Conservation (phyloP, 2,113 vertebrate genomes). For the Psilopsiagon aurifrons region DNA sequence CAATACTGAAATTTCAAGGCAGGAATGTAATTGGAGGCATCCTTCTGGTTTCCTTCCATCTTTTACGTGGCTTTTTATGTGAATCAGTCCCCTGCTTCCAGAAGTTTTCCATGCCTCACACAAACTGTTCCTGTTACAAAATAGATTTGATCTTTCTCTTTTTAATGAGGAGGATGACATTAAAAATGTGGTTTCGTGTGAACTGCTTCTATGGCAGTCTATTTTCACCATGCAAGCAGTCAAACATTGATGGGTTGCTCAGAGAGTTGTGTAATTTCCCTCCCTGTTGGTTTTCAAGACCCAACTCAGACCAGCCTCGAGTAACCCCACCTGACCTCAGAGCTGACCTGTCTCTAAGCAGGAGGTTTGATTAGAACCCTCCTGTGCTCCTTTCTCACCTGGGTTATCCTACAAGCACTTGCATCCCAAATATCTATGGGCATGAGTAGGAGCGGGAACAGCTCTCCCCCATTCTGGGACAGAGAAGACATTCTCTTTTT, state of each 20-base stretch:
- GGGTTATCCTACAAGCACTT: background rate
- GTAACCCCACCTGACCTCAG: background rate
- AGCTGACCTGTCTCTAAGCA: background rate
- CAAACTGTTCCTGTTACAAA: conserved; percentile 1
- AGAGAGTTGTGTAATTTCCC: background rate
- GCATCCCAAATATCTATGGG: background rate
- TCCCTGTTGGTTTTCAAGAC: background rate
- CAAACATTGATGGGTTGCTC: background rate
- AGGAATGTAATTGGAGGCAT: background rate
- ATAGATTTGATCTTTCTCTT: conserved; percentile 26
- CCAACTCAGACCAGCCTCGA: rapidly evolving
- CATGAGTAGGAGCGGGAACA: background rate
- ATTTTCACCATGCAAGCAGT: background rate
- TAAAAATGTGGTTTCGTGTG: background rate
- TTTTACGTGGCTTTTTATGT: background rate
- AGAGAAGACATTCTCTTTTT: background rate
- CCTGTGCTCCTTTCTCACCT: background rate
- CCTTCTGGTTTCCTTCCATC: background rate
- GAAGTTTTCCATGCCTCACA: background rate
- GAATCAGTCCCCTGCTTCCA: background rate
- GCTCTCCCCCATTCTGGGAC: background rate
- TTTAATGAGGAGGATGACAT: conserved; percentile 26
- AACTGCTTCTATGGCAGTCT: background rate
- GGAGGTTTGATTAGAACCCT: background rate
- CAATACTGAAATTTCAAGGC: background rate